These are phyloP conservation scores for Natrix natrix DNA, from an alignment of 2,797 vertebrate species.

Conservation along the genomic window DNA sequence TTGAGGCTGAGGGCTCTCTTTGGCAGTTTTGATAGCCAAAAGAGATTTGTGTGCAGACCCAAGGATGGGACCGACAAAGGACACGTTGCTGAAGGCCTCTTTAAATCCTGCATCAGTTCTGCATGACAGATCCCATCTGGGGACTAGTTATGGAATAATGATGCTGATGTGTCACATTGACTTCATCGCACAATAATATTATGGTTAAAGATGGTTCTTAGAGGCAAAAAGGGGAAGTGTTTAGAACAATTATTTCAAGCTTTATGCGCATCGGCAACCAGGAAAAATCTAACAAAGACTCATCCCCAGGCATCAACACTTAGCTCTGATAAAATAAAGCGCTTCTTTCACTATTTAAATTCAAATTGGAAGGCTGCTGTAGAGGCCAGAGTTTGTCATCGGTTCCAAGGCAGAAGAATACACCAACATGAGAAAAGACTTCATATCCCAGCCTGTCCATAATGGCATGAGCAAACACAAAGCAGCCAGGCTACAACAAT, in stretches of 20 bases:
- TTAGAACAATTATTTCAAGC: not conserved
- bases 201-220: not conserved
- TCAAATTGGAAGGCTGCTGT: not conserved
- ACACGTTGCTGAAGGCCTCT: not conserved
- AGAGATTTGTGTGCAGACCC: not conserved
- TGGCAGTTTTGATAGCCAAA: not conserved
- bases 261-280: not conserved
- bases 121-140: not conserved
- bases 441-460: not conserved
- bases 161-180: not conserved
- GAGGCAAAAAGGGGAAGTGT: not conserved
- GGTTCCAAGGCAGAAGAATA: no score
- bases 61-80: not conserved
- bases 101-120: not conserved
- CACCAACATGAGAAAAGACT: not conserved
- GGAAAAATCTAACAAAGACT: not conserved
- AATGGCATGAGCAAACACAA: no score
- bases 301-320: not conserved
- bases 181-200: not conserved
- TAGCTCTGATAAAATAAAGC: not conserved
- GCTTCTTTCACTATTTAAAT: not conserved
- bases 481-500: not conserved
- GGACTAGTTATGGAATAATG: not conserved
- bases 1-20: not conserved
- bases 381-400: not conserved